Evolutionary conservation across 1,140 invertebrate genomes (phyloP), one percentile per base, ranked within the genome.

Genomic region (Galleria mellonella): DNA sequence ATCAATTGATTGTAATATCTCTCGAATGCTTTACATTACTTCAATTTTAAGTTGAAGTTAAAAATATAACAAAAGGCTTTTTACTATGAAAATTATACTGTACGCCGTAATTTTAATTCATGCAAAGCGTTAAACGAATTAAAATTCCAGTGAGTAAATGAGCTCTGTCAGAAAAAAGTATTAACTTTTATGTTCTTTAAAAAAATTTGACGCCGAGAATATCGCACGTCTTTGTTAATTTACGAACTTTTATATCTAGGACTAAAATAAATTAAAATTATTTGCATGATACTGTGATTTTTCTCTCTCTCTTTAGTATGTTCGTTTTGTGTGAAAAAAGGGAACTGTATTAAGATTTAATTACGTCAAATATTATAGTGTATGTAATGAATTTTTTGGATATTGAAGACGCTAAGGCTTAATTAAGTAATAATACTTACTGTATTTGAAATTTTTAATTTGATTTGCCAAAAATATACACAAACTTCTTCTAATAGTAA

Each of bases 121-220:
- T 51, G 60, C 59, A 62, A 67, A 67, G 54, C 60, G 67, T 57
- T 69, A 62, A 67, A 50, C 62, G 61, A 73, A 78, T 72, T 73
- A 72, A 77, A 77, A 71, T 69, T 71, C 60, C 58, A 60, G 54
- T 53, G 54, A 60, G 55, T 58, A 73, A 75, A 66, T 68, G 63
- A 72, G 62, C 55, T 61, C 62, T 59, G 55, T 53, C 62, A 69
- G 63, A 77, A 69, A 72, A 71, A 69, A 62, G 66, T 72, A 72
- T 73, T 72, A 70, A 60, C 60, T 73, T 63, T 70, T 65, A 60
- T 59, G 62, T 57, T 51, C 52, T 50, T 32, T 41, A 55, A 48
- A 52, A 63, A 58, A 54, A 57, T 51, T 66, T 57, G 48, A 52
- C 33, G 43, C 47, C 30, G 37, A 43, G 47, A 45, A 41, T 49